Conservation (phyloP, 1,140 invertebrate species). For the Zaprionus ghesquierei region DNA sequence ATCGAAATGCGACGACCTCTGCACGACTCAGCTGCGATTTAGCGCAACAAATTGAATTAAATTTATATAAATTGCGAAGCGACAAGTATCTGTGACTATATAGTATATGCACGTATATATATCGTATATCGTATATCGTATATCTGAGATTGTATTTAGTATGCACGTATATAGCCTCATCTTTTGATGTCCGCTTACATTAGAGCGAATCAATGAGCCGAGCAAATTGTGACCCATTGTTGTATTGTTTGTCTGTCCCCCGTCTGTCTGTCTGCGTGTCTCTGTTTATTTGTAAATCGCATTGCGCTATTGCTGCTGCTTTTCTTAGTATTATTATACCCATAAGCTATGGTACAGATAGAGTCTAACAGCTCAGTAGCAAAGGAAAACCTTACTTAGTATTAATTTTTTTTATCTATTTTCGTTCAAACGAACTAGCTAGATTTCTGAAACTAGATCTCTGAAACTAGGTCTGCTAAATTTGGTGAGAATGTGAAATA, state of each 20-base stretch:
- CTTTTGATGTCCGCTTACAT: slow-evolving; percentile 72
- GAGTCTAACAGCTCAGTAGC: no score
- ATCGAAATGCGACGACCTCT: slow-evolving; percentile 59
- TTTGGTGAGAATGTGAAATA: no score
- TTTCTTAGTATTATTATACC: slow-evolving; percentile 7
- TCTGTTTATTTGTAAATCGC: slow-evolving; percentile 50
- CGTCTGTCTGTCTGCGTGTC: neutral
- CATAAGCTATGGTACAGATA: neutral
- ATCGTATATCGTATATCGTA: slow-evolving; percentile 28
- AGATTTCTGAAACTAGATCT: no score
- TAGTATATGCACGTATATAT: slow-evolving; percentile 26
- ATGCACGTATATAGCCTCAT: slow-evolving; percentile 41
- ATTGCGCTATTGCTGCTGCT: slow-evolving; percentile 49
- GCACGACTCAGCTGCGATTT: slow-evolving; percentile 72
- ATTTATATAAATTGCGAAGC: slow-evolving; percentile 77
- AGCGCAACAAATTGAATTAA: slow-evolving; percentile 78
- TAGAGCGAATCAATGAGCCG: slow-evolving; percentile 48
- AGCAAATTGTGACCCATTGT: slow-evolving; percentile 76
- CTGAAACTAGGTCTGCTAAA: no score
- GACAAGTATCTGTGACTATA: slow-evolving; percentile 43
- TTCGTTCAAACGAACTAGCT: no score
- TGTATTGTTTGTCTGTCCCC: slow-evolving; percentile 58
- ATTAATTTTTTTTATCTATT: no score
- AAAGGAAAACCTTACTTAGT: no score
- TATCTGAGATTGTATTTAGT: slow-evolving; percentile 10